A percentile compares a stretch with the other conserved stretches of the same genome.
These are phyloP conservation scores for Microplitis deprimator DNA, from an alignment of 2,888 invertebrate genomes.

Conservation along the genomic window DNA sequence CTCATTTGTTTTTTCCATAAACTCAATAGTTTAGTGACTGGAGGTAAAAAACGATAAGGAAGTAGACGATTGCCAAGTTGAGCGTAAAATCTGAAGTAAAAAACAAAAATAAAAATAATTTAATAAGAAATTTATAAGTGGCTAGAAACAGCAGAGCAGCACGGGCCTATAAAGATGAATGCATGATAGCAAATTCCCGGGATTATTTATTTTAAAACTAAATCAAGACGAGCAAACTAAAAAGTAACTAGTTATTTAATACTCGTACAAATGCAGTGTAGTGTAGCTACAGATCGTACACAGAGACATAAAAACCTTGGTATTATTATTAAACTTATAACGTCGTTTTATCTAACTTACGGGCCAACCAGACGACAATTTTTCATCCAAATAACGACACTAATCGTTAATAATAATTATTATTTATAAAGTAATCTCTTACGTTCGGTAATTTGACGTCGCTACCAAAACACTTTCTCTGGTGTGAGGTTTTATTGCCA, in stretches of 20 bases:
- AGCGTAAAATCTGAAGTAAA: not conserved
- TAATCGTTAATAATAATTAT: slow-evolving; percentile 22
- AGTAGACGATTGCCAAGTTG: not conserved
- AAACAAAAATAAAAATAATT: slow-evolving; percentile 16
- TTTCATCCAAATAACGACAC: slow-evolving; percentile 39
- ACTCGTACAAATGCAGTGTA: slow-evolving; percentile 14
- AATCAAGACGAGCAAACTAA: slow-evolving; percentile 44
- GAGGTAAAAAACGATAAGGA: too few species aligned
- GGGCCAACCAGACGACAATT: slow-evolving; percentile 41
- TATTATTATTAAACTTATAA: slow-evolving; percentile 30
- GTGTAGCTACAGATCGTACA: not conserved
- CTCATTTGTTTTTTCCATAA: too few species aligned
- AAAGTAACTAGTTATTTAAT: slow-evolving; percentile 18
- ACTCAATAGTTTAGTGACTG: too few species aligned
- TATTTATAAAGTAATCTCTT: slow-evolving; percentile 55
- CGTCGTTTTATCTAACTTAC: slow-evolving; percentile 22
- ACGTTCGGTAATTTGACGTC: slow-evolving; percentile 76
- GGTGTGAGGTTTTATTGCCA: slow-evolving; percentile 77
- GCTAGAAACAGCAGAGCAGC: not conserved
- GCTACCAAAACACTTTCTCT: slow-evolving; percentile 75
- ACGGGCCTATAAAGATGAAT: slow-evolving; percentile 42
- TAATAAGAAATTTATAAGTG: not conserved
- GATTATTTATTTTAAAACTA: slow-evolving; percentile 50
- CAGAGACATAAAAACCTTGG: slow-evolving; percentile 25
- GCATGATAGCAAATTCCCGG: slow-evolving; percentile 41